phyloP scores from a whole-genome alignment of 2,888 invertebrate species.

The Temnothorax ravouxi region DNA sequence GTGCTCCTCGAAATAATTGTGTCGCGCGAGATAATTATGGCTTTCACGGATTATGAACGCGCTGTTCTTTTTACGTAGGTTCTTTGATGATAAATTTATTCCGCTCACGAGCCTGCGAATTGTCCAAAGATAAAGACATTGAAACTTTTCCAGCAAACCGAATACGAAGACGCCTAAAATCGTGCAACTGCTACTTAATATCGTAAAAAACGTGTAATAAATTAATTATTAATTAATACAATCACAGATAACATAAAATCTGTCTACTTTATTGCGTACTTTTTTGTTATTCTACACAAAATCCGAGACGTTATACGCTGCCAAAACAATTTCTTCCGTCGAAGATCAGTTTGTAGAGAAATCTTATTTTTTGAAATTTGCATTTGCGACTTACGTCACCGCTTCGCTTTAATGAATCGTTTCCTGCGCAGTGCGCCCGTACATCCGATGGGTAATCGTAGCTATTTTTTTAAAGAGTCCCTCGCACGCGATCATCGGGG shows the following conservation, averaged over 20 bases:
- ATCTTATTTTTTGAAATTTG: background rate
- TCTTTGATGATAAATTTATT: constrained; percentile 25
- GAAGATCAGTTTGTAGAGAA: no score
- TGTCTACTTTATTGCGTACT: background rate
- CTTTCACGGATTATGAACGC: constrained; percentile 31
- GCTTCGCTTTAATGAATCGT: constrained; percentile 10
- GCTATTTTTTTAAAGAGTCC: constrained; percentile 44
- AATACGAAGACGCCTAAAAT: background rate
- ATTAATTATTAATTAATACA: background rate
- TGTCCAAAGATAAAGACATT: background rate
- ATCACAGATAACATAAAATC: background rate
- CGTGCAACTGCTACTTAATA: background rate
- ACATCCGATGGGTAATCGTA: constrained; percentile 23
- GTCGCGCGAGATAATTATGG: constrained; percentile 44
- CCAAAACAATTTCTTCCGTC: background rate
- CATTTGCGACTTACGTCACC: background rate
- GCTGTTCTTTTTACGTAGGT: background rate
- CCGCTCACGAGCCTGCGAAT: background rate
- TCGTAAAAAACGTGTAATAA: background rate
- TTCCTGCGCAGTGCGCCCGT: background rate
- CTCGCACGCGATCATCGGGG: constrained; percentile 20
- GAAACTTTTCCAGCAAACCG: background rate
- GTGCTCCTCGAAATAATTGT: constrained; percentile 49
- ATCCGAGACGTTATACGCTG: background rate
- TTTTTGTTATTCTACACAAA: background rate